Evolutionary conservation across 2,113 vertebrate species (phyloP).

Genomic region (Pterocles orientalis): DNA sequence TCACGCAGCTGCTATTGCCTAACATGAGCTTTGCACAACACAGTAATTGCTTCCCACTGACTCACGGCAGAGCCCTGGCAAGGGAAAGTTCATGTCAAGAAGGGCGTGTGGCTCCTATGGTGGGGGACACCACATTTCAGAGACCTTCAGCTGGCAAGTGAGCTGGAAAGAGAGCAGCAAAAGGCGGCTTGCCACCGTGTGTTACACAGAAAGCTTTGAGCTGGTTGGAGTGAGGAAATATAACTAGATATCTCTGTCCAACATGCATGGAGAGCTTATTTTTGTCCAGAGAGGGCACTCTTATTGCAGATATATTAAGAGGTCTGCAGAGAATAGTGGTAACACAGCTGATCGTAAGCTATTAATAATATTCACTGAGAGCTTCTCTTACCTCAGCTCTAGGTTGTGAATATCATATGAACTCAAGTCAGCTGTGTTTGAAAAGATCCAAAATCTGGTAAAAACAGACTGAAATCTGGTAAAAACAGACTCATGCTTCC

Average conservation of each 20-base stretch:
- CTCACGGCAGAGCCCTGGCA: not conserved
- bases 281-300: slow-evolving; percentile 56
- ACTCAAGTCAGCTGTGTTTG: not conserved
- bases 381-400: not conserved
- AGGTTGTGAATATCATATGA: not conserved
- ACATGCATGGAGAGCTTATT: not conserved
- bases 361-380: not conserved
- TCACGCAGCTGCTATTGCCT: slow-evolving; percentile 40
- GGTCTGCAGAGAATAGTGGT: not conserved
- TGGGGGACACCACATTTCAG: not conserved
- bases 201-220: not conserved
- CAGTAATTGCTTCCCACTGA: slow-evolving; percentile 32
- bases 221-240: rapidly evolving
- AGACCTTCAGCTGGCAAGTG: not conserved
- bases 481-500: not conserved
- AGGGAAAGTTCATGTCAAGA: not conserved
- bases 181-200: not conserved
- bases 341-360: not conserved
- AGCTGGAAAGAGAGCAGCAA: not conserved
- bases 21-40: slow-evolving; percentile 36
- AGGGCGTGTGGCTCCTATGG: not conserved
- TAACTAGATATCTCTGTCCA: not conserved
- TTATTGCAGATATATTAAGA: slow-evolving; percentile 9
- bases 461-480: not conserved
- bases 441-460: not conserved